Conservation (phyloP, 2,888 invertebrate genomes). For the Aporophyla lueneburgensis region DNA sequence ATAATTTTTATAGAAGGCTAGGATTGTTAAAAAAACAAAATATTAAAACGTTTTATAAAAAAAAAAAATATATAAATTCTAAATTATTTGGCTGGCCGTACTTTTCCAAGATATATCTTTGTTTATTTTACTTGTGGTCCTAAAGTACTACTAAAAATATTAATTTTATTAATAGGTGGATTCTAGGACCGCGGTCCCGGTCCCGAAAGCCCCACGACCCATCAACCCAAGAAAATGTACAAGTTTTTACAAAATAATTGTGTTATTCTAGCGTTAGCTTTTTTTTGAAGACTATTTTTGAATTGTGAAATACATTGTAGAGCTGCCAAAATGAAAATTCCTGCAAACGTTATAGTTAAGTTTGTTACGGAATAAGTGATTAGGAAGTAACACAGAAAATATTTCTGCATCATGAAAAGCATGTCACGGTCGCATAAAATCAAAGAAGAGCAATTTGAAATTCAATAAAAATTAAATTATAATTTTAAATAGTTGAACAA, state of each 20-base stretch:
- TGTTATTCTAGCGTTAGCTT: neutral
- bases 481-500: conserved; percentile 11
- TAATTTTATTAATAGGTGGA: too few species aligned
- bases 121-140: too few species aligned
- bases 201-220: too few species aligned
- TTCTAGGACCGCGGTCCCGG: too few species aligned
- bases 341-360: too few species aligned
- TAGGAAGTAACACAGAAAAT: neutral
- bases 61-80: too few species aligned
- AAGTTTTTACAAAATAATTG: neutral
- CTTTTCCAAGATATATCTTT: too few species aligned
- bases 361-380: conserved; percentile 5
- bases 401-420: conserved; percentile 10
- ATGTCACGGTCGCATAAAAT: conserved; percentile 31
- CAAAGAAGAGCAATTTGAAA: conserved; percentile 32
- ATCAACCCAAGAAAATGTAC: neutral
- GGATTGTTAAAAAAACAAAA: too few species aligned
- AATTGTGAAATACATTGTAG: neutral
- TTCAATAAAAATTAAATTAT: conserved; percentile 12
- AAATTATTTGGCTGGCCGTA: too few species aligned
- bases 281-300: neutral
- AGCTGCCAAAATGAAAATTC: conserved; percentile 5
- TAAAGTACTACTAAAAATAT: too few species aligned
- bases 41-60: too few species aligned
- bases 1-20: too few species aligned